Evolutionary conservation across 2,888 invertebrate species (phyloP).

Genomic region (Mermis nigrescens): DNA sequence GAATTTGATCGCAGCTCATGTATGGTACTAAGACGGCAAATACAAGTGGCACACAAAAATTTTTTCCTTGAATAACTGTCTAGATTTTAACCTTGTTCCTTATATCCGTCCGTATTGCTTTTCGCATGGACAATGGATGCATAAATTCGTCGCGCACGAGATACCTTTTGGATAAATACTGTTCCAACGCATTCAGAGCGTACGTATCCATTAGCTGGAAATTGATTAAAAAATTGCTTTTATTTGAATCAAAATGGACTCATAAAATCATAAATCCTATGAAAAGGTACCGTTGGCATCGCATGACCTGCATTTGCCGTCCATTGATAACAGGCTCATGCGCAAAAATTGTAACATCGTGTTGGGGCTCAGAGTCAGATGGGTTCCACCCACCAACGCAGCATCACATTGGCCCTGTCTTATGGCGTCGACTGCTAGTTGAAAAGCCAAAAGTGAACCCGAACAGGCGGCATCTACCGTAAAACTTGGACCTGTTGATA

Average conservation of each 20-base stretch:
- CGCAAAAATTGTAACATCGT: conserved; percentile 78
- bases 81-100: conserved; percentile 73
- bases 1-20: too few relatives aligned
- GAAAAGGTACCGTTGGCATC: conserved; percentile 68
- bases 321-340: conserved; percentile 71
- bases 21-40: too few relatives aligned
- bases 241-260: too few relatives aligned
- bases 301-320: conserved; percentile 82
- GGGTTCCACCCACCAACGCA: conserved; percentile 81
- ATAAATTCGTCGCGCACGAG: conserved; percentile 27
- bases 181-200: conserved; percentile 32
- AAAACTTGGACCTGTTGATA: conserved; percentile 76
- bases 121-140: conserved; percentile 51
- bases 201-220: conserved; percentile 28
- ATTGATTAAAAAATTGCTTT: too few relatives aligned
- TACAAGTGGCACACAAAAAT: too few relatives aligned
- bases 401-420: conserved; percentile 76
- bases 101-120: conserved; percentile 77
- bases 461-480: conserved; percentile 93
- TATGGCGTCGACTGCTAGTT: conserved; percentile 43
- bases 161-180: conserved; percentile 24
- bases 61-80: too few relatives aligned
- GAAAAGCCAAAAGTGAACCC: conserved; percentile 54
- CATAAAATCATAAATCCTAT: too few relatives aligned
- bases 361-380: conserved; percentile 68